Evolutionary conservation across 2,888 invertebrate species (phyloP), one percentile per base, ranked within the genome.

Genomic region (Drosophila paranaensis): DNA sequence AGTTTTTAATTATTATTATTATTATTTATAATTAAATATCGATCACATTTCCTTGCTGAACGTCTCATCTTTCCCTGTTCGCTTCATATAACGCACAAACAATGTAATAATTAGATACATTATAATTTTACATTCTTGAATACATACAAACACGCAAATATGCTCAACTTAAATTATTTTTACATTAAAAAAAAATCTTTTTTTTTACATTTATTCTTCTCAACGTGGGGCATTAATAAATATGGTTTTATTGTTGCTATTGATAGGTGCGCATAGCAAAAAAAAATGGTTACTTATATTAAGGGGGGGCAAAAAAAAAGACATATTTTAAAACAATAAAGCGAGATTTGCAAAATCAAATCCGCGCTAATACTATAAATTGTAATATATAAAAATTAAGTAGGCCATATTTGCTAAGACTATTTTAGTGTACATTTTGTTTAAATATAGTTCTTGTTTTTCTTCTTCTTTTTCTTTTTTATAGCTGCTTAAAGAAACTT

Each of bases 11-110:
- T 79, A 75, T 72, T 77, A 71, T 77, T 53, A 50, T 33, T 76
- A 71, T 77, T 54, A 54, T 40, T 54, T 79, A 61, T 82, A 84
- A 79, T 89, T 90, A 90, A 82, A 88, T 90, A 91, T 91, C 90
- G 89, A 91, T 91, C 90, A 91, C 90, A 91, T 91, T 90, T 91
- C 90, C 90, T 89, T 91, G 83, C 82, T 88, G 65, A 90, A 86
- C 88, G 74, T 85, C 85, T 84, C 78, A 76, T 71, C 79, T 66
- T 87, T 87, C 80, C 78, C 78, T 79, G 76, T 71, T 84, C 79
- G 69, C 72, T 68, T 78, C 65, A 77, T 74, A 50, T 79, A 74
- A 71, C 74, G 60, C 73, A 79, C 48, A 77, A 77, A 79, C 65
- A 79, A 66, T 65, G 65, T 42, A 69, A 66, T 74, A 74, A 57